Conservation (phyloP, 2,888 invertebrate species). For the Drosophila fungiperda region DNA sequence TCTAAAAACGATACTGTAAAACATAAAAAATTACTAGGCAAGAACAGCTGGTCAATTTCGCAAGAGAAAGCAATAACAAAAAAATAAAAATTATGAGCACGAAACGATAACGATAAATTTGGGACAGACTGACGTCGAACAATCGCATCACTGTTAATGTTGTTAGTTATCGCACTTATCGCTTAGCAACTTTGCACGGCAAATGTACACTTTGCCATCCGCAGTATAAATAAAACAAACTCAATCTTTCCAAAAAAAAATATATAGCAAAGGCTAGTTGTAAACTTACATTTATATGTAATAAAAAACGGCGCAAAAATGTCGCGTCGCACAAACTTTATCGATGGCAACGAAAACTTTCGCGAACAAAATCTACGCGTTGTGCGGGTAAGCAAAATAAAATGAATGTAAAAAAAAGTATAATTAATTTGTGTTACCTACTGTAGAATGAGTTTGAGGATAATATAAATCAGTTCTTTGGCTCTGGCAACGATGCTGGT, state of each 20-base stretch:
- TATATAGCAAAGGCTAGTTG: background rate
- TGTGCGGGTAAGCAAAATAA: slow-evolving; percentile 82
- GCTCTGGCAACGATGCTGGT: slow-evolving; percentile 24
- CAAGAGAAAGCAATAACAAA: slow-evolving; percentile 43
- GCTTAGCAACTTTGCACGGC: slow-evolving; percentile 23
- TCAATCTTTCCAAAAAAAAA: slow-evolving; percentile 2
- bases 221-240: background rate
- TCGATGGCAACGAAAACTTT: slow-evolving; percentile 88
- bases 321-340: slow-evolving; percentile 83
- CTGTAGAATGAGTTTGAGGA: slow-evolving; percentile 86
- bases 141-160: slow-evolving; percentile 23
- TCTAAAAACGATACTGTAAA: slow-evolving; percentile 24
- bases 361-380: slow-evolving; percentile 87
- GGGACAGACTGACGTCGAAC: background rate
- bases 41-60: slow-evolving; percentile 48
- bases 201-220: slow-evolving; percentile 10
- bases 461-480: slow-evolving; percentile 87
- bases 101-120: slow-evolving; percentile 38
- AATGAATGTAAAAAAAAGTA: background rate
- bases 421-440: background rate
- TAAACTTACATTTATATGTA: background rate
- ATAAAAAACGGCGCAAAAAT: slow-evolving; percentile 40
- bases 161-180: slow-evolving; percentile 29
- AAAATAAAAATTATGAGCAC: background rate
- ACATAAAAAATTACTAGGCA: slow-evolving; percentile 36